These are phyloP conservation scores for Semotilus atromaculatus DNA, from an alignment of 2,797 vertebrate species.

Conservation along the genomic window DNA sequence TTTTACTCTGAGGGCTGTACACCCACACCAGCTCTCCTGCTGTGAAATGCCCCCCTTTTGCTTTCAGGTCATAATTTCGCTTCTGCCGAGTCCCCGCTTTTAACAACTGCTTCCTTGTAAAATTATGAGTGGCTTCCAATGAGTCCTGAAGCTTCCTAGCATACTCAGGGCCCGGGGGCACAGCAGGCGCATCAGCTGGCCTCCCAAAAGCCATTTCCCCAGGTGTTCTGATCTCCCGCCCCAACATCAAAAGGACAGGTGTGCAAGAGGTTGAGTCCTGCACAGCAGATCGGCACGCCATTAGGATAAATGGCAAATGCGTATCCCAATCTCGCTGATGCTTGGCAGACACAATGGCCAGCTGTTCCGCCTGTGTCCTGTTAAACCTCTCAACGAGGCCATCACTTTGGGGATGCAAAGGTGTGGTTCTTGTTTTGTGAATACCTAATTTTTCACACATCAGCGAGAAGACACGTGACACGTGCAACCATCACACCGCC, in stretches of 20 bases:
- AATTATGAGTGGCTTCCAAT: too few relatives aligned
- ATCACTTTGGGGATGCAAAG: too few relatives aligned
- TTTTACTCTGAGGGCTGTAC: not conserved
- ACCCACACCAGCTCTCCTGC: not conserved
- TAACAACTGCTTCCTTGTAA: too few relatives aligned
- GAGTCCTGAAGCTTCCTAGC: too few relatives aligned
- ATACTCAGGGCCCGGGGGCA: too few relatives aligned
- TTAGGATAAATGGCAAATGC: constrained; percentile 27
- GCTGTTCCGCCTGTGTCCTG: not conserved
- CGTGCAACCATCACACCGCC: too few relatives aligned
- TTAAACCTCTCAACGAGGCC: not conserved
- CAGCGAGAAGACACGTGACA: not conserved
- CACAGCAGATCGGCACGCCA: not conserved
- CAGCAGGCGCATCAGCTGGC: too few relatives aligned
- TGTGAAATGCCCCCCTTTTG: constrained; percentile 10
- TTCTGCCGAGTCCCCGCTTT: too few relatives aligned
- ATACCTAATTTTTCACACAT: too few relatives aligned
- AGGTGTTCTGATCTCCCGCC: not conserved
- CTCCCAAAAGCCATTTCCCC: not conserved
- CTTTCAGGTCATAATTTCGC: too few relatives aligned
- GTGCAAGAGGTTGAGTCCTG: constrained; percentile 43
- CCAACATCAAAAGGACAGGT: not conserved
- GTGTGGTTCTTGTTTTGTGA: too few relatives aligned
- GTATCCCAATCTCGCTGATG: constrained; percentile 11
- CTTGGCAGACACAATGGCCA: not conserved